A percentile compares a stretch with the other conserved stretches of the same genome.
phyloP scores from a whole-genome alignment of 2,113 vertebrate species.

The Lanius collurio region DNA sequence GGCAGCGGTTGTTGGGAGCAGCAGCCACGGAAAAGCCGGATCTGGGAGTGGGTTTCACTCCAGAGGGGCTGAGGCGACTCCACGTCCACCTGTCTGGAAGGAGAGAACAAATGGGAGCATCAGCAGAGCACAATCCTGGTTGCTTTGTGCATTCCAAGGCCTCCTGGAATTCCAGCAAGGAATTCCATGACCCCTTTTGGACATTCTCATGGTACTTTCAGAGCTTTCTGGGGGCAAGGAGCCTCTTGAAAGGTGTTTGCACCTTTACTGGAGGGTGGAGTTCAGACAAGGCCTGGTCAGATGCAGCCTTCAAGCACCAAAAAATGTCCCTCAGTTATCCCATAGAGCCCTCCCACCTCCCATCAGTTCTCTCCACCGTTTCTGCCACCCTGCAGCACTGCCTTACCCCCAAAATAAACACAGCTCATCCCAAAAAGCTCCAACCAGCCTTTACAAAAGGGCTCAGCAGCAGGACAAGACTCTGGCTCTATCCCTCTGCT shows the following conservation, averaged over 20 bases:
- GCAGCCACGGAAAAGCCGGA: slow-evolving; percentile 85
- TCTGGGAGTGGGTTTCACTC: slow-evolving; percentile 84
- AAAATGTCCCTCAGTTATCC: background rate
- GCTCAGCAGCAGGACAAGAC: background rate
- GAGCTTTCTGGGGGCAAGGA: background rate
- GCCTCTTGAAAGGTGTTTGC: background rate
- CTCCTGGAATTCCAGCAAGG: background rate
- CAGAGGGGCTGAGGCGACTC: slow-evolving; percentile 83
- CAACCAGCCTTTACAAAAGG: background rate
- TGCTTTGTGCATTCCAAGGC: rapidly evolving
- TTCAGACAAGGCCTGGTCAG: background rate
- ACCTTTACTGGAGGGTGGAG: background rate
- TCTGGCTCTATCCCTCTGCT: background rate
- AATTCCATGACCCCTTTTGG: background rate
- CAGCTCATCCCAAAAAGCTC: background rate
- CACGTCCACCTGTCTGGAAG: slow-evolving; percentile 87
- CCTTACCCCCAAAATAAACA: background rate
- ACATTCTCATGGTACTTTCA: background rate
- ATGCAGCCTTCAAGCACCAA: background rate
- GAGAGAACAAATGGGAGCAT: background rate
- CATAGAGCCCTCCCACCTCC: background rate
- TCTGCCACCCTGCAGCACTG: background rate
- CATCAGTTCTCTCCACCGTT: background rate
- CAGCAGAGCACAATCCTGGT: background rate
- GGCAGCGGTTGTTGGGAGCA: slow-evolving; percentile 76